A percentile compares a stretch with the other conserved stretches of the same genome.
Evolutionary conservation across 2,888 invertebrate species (phyloP).

Genomic region (Metalampra italica): DNA sequence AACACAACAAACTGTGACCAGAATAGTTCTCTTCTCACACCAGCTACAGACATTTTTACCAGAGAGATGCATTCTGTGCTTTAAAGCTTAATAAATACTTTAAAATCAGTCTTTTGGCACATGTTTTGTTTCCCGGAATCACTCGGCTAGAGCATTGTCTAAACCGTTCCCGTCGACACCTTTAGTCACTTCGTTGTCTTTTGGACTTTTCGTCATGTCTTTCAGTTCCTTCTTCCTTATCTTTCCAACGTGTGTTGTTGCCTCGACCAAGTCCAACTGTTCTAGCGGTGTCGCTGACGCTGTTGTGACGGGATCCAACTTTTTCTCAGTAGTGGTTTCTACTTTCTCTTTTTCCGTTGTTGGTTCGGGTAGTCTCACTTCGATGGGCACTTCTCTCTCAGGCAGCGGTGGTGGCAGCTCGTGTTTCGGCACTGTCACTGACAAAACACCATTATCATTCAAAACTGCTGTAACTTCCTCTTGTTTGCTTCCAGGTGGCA

Average conservation of each 20-base stretch:
- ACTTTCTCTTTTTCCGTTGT: conserved; percentile 21
- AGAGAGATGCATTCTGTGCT: conserved; percentile 1
- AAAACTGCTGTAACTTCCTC: conserved; percentile 63
- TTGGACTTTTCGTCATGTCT: conserved; percentile 47
- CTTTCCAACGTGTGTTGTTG: conserved; percentile 63
- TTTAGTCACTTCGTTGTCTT: conserved; percentile 67
- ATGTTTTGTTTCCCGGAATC: conserved; percentile 1
- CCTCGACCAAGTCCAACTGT: conserved; percentile 48
- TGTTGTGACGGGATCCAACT: conserved; percentile 3
- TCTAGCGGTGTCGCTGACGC: conserved; percentile 40
- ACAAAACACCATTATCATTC: conserved; percentile 53
- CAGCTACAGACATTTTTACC: not conserved
- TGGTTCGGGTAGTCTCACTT: conserved; percentile 37
- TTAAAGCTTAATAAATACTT: conserved; percentile 36
- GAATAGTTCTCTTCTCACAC: conserved; percentile 6
- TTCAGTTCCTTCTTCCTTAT: conserved; percentile 72
- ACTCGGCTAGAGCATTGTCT: conserved; percentile 49
- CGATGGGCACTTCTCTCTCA: conserved; percentile 60
- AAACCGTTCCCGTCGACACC: conserved; percentile 52
- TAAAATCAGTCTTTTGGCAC: conserved; percentile 55
- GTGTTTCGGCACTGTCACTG: conserved; percentile 59
- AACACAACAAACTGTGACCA: conserved; percentile 18
- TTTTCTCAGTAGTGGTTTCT: conserved; percentile 8
- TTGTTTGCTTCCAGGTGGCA: conserved; percentile 56
- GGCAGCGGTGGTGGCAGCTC: conserved; percentile 61